These are phyloP conservation scores for Cheilosia grossa DNA, from an alignment of 2,888 invertebrate species.

Conservation along the genomic window DNA sequence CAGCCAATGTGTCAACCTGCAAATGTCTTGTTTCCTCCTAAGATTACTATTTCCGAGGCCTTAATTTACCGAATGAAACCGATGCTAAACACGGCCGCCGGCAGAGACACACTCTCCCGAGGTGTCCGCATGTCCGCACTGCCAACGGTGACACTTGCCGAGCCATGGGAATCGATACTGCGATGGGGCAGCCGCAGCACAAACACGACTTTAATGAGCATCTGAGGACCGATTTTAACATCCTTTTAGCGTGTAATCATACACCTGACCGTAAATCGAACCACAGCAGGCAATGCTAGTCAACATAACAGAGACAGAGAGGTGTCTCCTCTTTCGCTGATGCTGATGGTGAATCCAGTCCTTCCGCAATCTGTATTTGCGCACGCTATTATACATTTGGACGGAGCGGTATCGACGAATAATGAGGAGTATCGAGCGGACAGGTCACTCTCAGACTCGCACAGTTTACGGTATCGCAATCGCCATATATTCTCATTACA, in stretches of 20 bases:
- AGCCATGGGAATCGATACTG: constrained; percentile 44
- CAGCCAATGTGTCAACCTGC: constrained; percentile 59
- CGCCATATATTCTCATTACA: constrained; percentile 83
- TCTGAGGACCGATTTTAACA: constrained; percentile 68
- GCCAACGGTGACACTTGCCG: constrained; percentile 36
- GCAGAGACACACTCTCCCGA: background rate
- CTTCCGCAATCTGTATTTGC: constrained; percentile 47
- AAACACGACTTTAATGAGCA: constrained; percentile 73
- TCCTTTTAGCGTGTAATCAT: constrained; percentile 74
- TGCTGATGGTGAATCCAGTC: constrained; percentile 19
- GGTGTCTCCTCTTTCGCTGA: background rate
- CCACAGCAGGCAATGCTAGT: constrained; percentile 27
- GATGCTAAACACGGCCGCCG: constrained; percentile 4
- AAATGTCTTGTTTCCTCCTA: constrained; percentile 55
- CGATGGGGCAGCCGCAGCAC: constrained; percentile 28
- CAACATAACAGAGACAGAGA: background rate
- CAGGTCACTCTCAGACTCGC: constrained; percentile 65
- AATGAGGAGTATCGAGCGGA: constrained; percentile 62
- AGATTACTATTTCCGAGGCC: constrained; percentile 59
- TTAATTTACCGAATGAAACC: constrained; percentile 57
- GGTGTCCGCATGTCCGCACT: constrained; percentile 21
- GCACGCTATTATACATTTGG: constrained; percentile 49
- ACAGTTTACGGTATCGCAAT: constrained; percentile 83
- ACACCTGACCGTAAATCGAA: constrained; percentile 72
- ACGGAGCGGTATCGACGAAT: constrained; percentile 31